Percentiles rank a stretch among this genome's conserved stretches.
Evolutionary conservation across 2,888 invertebrate species (phyloP).

Genomic region (Heliconius erato): DNA sequence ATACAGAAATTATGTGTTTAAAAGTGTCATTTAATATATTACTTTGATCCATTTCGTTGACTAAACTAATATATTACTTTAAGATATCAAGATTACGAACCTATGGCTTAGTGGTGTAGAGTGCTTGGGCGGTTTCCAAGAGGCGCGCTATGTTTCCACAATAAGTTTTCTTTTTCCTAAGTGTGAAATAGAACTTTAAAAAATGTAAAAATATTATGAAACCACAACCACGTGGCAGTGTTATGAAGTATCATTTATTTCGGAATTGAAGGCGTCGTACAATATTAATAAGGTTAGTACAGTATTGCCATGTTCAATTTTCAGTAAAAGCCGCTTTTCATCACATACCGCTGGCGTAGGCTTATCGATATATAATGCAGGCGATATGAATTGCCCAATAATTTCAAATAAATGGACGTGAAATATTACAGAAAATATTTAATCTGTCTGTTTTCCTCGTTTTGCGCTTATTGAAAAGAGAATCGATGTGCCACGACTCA

Average conservation of each 20-base stretch:
- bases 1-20: too few species aligned
- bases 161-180: too few species aligned
- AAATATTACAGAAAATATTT: not conserved
- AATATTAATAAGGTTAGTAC: constrained; percentile 15
- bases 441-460: not conserved
- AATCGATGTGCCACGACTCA: too few species aligned
- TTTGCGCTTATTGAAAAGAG: not conserved
- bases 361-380: too few species aligned
- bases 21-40: too few species aligned
- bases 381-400: constrained; percentile 18
- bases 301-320: constrained; percentile 11
- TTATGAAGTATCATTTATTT: not conserved
- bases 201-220: not conserved
- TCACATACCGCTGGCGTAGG: constrained; percentile 20
- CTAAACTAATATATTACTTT: too few species aligned
- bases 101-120: too few species aligned
- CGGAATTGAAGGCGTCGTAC: constrained; percentile 1
- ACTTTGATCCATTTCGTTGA: too few species aligned
- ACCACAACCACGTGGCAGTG: not conserved
- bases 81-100: too few species aligned
- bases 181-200: too few species aligned
- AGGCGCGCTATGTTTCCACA: too few species aligned
- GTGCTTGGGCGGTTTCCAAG: too few species aligned
- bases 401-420: not conserved
- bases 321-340: constrained; percentile 27